Base-by-base conservation (phyloP, 1,140 invertebrate species). In the Platorchestia sp. region DNA sequence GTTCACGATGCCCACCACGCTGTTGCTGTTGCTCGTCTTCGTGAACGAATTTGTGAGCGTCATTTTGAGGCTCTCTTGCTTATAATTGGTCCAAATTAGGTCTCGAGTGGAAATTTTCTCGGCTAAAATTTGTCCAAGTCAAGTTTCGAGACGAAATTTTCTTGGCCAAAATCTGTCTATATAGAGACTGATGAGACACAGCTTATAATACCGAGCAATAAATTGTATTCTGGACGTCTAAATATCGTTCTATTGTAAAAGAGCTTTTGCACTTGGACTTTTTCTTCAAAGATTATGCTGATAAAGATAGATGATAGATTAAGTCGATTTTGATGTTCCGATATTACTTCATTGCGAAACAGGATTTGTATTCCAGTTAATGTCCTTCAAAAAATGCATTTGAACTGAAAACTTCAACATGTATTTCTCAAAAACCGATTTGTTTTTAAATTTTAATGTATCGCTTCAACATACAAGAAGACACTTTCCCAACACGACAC, bases 1-100 rank as follows among this genome's bases (percentile, higher is more conserved):
- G 91, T 93, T 93, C 45, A 93, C 91, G 91, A 93, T 93, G 91
- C 91, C 91, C 3, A 93, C 91, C 0, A 93, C 91, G 45, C 45
- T 93, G 91, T 93, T 45, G 45, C 91, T 93, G 91, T 40, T 93
- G 45, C 91, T 93, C 7, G 91, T 93, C n/a, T 93, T 93, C 22
- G 91, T 93, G 91, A 47, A 45, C 1, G 43, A 45, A 36, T 93
- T 93, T 10, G 91, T 93, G 27, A 93, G 91, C 44, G 91, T 93
- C 91, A 93, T 93, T 45, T 93, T 93, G 87, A 75, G 27, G n/a
- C n/a, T n/a, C n/a, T n/a, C n/a, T n/a, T n/a, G n/a, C n/a, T n/a
- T n/a, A n/a, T n/a, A n/a, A 19, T 75, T 36, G 7, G 14, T 75
- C 27, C 27, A 1, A 27, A 27, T 10, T 1, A 75, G 27, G 36